These are phyloP conservation scores for Jordanella pulchra DNA, from an alignment of 2,797 vertebrate genomes.

Conservation along the genomic window DNA sequence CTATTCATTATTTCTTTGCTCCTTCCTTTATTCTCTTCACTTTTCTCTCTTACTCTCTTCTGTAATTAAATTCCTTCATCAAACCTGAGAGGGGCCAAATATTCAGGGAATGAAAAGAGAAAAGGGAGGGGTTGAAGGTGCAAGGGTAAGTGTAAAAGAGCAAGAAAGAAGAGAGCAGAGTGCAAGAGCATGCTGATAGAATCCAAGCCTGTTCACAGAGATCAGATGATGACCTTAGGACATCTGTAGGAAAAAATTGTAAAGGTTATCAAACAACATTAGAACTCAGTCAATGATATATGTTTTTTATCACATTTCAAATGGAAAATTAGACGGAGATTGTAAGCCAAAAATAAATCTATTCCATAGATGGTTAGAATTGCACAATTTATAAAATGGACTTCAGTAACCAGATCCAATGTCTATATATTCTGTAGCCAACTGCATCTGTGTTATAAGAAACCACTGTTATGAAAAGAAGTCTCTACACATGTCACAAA, in stretches of 20 bases:
- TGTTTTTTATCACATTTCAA: conserved; percentile 44
- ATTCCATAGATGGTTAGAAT: not conserved
- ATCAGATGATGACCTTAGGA: conserved; percentile 72
- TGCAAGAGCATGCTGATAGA: conserved; percentile 62
- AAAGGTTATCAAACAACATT: conserved; percentile 61
- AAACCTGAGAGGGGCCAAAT: conserved; percentile 58
- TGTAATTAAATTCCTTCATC: conserved; percentile 77
- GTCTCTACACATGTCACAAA: conserved; percentile 43
- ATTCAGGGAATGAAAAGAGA: conserved; percentile 42
- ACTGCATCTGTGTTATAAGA: conserved; percentile 33
- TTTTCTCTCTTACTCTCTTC: conserved; percentile 44
- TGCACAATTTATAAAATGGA: conserved; percentile 13
- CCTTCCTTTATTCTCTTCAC: conserved; percentile 45
- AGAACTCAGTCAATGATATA: conserved; percentile 39
- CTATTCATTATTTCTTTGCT: conserved; percentile 57
- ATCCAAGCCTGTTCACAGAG: conserved; percentile 67
- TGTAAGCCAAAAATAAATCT: conserved; percentile 5
- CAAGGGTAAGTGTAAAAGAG: conserved; percentile 12
- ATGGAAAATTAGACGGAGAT: conserved; percentile 44
- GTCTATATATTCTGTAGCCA: conserved; percentile 13
- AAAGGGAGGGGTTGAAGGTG: conserved; percentile 18
- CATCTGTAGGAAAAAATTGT: conserved; percentile 69
- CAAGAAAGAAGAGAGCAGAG: conserved; percentile 54
- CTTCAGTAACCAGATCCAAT: conserved; percentile 2
- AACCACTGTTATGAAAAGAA: conserved; percentile 10